phyloP scores from a whole-genome alignment of 1,140 invertebrate species.

The Drosophila nigromelanica region DNA sequence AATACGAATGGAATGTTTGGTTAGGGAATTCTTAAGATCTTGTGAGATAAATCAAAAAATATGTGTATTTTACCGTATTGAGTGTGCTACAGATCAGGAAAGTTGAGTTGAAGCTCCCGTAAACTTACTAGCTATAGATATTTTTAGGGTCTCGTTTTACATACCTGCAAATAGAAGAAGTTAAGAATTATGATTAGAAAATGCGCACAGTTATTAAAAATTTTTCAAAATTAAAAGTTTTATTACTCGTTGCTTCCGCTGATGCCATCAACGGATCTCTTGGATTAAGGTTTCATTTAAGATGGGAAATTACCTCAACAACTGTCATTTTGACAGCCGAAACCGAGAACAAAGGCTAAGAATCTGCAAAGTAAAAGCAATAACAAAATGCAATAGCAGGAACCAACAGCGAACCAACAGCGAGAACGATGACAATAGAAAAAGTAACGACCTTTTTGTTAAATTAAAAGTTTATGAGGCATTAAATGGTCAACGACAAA shows the following conservation, averaged over 20 bases:
- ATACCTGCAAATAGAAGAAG: slow-evolving; percentile 64
- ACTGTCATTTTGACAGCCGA: slow-evolving; percentile 69
- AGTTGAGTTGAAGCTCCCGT: too few species aligned
- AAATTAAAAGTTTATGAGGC: slow-evolving; percentile 81
- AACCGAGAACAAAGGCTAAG: slow-evolving; percentile 13
- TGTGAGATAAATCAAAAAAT: background rate
- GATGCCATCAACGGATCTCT: background rate
- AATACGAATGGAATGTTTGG: slow-evolving; percentile 21
- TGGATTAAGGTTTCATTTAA: slow-evolving; percentile 48
- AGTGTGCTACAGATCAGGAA: too few species aligned
- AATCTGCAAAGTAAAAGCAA: slow-evolving; percentile 48
- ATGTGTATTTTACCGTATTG: background rate
- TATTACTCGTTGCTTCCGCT: slow-evolving; percentile 10
- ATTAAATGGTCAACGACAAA: slow-evolving; percentile 81
- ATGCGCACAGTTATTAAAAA: background rate
- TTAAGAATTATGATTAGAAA: slow-evolving; percentile 26
- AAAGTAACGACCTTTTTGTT: slow-evolving; percentile 79
- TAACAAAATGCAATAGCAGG: slow-evolving; percentile 52
- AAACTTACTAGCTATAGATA: slow-evolving; percentile 14
- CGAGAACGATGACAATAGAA: slow-evolving; percentile 31
- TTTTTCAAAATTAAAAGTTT: slow-evolving; percentile 6
- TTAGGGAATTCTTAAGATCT: background rate
- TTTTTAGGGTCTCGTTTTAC: slow-evolving; percentile 21
- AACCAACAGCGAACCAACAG: slow-evolving; percentile 25
- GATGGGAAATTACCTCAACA: slow-evolving; percentile 65